Evolutionary conservation across 1,140 invertebrate genomes (phyloP).

Genomic region (Caenorhabditis inopinata): DNA sequence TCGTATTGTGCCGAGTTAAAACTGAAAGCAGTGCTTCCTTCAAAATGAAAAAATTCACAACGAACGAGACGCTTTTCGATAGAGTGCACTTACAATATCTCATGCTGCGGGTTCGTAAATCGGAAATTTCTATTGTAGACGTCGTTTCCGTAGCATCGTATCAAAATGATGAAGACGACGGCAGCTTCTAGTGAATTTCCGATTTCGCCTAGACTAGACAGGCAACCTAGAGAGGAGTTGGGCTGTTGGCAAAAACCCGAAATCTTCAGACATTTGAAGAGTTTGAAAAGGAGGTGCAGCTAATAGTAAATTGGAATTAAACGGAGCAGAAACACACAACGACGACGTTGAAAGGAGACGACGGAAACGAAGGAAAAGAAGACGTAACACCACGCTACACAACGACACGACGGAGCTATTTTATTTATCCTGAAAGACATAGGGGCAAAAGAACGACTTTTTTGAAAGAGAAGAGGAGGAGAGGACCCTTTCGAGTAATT

Average conservation of each 20-base stretch:
- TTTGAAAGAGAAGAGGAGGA: conserved; percentile 1
- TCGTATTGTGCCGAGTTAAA: too few species aligned
- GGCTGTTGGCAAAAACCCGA: neutral
- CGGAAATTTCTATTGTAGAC: neutral
- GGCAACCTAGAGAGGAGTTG: neutral
- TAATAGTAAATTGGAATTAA: conserved; percentile 26
- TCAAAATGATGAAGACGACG: neutral
- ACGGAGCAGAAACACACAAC: conserved; percentile 17
- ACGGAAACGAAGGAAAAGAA: neutral
- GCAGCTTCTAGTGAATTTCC: neutral
- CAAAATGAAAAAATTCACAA: too few species aligned
- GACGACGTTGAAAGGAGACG: neutral
- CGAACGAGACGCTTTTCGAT: too few species aligned
- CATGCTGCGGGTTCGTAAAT: neutral
- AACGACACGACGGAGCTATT: conserved; percentile 25
- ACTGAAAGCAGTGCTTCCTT: too few species aligned
- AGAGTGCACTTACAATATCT: neutral
- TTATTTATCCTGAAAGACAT: conserved; percentile 34
- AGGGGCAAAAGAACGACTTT: conserved; percentile 33
- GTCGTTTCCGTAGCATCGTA: neutral
- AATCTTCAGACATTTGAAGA: conserved; percentile 29
- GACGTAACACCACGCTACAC: conserved; percentile 28
- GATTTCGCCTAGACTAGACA: conserved; percentile 7
- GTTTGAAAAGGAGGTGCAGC: conserved; percentile 26
- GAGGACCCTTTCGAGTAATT: conserved; percentile 32